Conservation (phyloP, 53 echinoderm and acorn worm genomes). For the Antedon mediterranea region DNA sequence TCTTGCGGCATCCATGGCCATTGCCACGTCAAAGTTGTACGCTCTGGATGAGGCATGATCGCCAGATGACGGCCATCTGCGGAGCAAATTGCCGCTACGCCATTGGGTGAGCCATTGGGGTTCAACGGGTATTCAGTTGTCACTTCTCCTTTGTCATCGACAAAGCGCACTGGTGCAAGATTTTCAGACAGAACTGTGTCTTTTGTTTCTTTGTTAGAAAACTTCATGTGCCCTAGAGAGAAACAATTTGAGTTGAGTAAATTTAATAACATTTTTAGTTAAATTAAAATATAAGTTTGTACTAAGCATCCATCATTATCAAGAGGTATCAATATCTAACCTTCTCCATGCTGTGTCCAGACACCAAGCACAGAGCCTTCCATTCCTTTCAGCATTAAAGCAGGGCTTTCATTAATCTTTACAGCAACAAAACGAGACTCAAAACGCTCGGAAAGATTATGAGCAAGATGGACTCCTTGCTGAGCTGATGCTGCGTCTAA, state of each 20-base stretch:
- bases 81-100: slow-evolving; percentile 82
- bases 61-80: slow-evolving; percentile 83
- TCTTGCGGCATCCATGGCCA: slow-evolving; percentile 92
- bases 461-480: slow-evolving; percentile 65
- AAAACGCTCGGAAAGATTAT: slow-evolving; percentile 74
- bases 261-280: no score
- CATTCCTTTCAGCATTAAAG: slow-evolving; percentile 83
- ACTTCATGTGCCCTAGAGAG: slow-evolving; percentile 67
- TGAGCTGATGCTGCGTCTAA: slow-evolving; percentile 27
- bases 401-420: slow-evolving; percentile 40
- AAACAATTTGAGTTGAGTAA: no score
- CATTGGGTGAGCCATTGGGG: slow-evolving; percentile 84
- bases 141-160: slow-evolving; percentile 52
- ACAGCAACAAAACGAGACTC: slow-evolving; percentile 88
- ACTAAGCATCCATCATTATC: no score
- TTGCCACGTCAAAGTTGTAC: slow-evolving; percentile 81
- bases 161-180: slow-evolving; percentile 55
- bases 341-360: slow-evolving; percentile 95
- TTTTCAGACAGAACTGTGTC: slow-evolving; percentile 20
- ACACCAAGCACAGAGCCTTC: slow-evolving; percentile 77
- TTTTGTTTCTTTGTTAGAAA: slow-evolving; percentile 46
- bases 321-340: slow-evolving; percentile 14
- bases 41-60: slow-evolving; percentile 94
- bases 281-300: no score
- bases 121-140: slow-evolving; percentile 93